phyloP scores from a whole-genome alignment of 1,140 invertebrate genomes.

The Drosophila nigromelanica region DNA sequence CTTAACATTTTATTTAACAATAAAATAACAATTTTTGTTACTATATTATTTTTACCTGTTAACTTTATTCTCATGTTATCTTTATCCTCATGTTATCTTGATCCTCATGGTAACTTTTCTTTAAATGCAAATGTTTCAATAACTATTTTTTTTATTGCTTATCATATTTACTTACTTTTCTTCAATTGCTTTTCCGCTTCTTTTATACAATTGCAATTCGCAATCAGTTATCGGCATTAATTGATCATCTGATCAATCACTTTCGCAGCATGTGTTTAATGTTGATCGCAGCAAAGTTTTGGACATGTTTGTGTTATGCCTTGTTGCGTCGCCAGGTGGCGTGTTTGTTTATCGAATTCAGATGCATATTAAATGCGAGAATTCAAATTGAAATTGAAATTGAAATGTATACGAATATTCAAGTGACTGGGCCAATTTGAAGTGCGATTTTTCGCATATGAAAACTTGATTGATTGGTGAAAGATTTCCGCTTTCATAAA shows the following conservation, averaged over 20 bases:
- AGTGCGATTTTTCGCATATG: conserved; percentile 53
- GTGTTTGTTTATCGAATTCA: conserved; percentile 16
- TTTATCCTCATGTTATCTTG: too few relatives aligned
- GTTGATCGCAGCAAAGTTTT: not conserved
- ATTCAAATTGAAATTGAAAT: conserved; percentile 8
- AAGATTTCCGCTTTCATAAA: conserved; percentile 80
- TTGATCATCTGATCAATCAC: too few relatives aligned
- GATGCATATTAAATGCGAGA: not conserved
- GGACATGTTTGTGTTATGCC: conserved; percentile 23
- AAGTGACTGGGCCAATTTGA: conserved; percentile 2
- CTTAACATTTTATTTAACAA: too few relatives aligned
- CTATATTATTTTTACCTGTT: too few relatives aligned
- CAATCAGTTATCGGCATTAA: not conserved
- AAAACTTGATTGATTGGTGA: conserved; percentile 70
- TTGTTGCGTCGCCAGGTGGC: conserved; percentile 38
- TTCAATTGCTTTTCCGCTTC: too few relatives aligned
- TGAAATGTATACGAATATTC: conserved; percentile 6
- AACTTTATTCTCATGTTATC: too few relatives aligned
- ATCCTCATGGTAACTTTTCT: too few relatives aligned
- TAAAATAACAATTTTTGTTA: too few relatives aligned
- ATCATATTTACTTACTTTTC: not conserved
- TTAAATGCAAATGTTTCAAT: too few relatives aligned
- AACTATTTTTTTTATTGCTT: too few relatives aligned
- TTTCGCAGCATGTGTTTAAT: not conserved
- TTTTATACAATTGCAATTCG: not conserved